These are phyloP conservation scores for Scaptomyza cyrtandrae DNA, from an alignment of 2,888 invertebrate species.

Conservation along the genomic window DNA sequence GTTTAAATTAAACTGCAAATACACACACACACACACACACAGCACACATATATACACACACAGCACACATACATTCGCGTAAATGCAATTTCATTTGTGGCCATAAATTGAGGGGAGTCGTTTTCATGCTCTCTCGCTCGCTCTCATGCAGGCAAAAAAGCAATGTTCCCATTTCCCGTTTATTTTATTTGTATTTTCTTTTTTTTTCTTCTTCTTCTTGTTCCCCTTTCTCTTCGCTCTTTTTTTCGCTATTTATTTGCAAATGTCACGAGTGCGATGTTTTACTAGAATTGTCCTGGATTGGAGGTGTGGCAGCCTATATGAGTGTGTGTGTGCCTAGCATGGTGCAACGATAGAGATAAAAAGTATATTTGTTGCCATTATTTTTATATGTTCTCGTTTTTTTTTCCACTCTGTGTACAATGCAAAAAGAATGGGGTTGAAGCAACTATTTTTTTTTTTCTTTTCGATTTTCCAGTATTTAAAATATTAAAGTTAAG, in stretches of 20 bases:
- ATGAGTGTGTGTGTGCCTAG: slow-evolving; percentile 2
- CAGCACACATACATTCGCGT: slow-evolving; percentile 10
- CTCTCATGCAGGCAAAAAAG: slow-evolving; percentile 43
- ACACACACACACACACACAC: slow-evolving; percentile 11
- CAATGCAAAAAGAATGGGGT: not conserved
- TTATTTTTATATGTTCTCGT: not conserved
- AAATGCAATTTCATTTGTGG: slow-evolving; percentile 75
- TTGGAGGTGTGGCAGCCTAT: slow-evolving; percentile 6
- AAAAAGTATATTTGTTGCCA: slow-evolving; percentile 45
- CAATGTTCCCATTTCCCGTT: slow-evolving; percentile 51
- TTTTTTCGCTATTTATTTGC: slow-evolving; percentile 70
- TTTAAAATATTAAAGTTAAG: not conserved
- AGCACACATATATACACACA: slow-evolving; percentile 7
- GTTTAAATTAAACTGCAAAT: slow-evolving; percentile 68
- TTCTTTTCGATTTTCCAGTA: not conserved
- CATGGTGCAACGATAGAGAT: slow-evolving; percentile 50
- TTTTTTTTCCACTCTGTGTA: not conserved
- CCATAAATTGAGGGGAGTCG: slow-evolving; percentile 63
- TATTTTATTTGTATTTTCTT: slow-evolving; percentile 28
- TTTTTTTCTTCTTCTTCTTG: slow-evolving; percentile 27
- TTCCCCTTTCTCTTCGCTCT: slow-evolving; percentile 4
- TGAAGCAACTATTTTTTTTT: not conserved
- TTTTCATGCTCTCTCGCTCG: not conserved
- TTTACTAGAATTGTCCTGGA: slow-evolving; percentile 17
- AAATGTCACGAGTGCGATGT: slow-evolving; percentile 67